Evolutionary conservation across 2,888 invertebrate species (phyloP).

Genomic region (Ennomos fuscantarius): DNA sequence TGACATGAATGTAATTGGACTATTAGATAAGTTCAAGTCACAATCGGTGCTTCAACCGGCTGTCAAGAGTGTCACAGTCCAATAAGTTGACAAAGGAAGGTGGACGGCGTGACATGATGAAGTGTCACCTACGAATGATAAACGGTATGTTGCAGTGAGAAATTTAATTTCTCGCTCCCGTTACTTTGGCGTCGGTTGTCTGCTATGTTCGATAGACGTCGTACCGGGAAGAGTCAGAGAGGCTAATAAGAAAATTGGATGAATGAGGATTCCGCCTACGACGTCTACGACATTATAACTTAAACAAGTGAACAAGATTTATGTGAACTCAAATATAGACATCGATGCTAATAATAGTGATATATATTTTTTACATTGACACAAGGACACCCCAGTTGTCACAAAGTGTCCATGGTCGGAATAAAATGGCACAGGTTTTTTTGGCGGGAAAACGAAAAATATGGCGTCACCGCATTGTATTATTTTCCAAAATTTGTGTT

Average conservation of each 20-base stretch:
- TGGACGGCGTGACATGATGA: constrained; percentile 75
- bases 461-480: too few relatives aligned
- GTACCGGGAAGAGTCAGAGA: constrained; percentile 3
- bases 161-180: constrained; percentile 79
- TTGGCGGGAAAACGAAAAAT: too few relatives aligned
- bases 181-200: constrained; percentile 46
- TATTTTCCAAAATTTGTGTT: too few relatives aligned
- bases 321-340: too few relatives aligned
- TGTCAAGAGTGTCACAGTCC: constrained; percentile 70
- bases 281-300: too few relatives aligned
- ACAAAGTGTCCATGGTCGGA: too few relatives aligned
- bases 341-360: too few relatives aligned
- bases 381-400: too few relatives aligned
- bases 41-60: constrained; percentile 43
- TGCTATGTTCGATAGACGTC: constrained; percentile 10
- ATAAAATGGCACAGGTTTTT: too few relatives aligned
- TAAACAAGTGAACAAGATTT: too few relatives aligned
- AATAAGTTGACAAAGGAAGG: constrained; percentile 65
- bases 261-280: background rate
- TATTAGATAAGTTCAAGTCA: constrained; percentile 32
- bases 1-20: constrained; percentile 48
- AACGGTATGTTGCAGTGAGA: constrained; percentile 67
- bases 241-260: constrained; percentile 4
- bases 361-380: too few relatives aligned
- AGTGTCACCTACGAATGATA: constrained; percentile 77